Conservation (phyloP, 2,888 invertebrate genomes). For the Hermaeophaga mercurialis region DNA sequence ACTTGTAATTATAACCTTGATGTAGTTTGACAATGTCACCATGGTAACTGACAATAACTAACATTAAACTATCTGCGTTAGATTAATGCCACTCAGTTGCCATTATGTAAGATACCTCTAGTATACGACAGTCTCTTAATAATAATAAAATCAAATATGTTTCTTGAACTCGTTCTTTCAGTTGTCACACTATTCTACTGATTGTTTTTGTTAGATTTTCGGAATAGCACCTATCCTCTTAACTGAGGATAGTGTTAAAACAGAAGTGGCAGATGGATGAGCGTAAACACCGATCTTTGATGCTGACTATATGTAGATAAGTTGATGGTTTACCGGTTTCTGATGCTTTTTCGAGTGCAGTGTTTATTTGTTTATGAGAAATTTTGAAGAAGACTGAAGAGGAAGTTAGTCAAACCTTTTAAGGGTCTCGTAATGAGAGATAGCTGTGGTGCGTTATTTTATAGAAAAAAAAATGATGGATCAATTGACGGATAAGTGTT, state of each 20-base stretch:
- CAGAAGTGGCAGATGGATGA: neutral
- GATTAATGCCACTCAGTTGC: too few relatives aligned
- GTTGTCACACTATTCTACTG: too few relatives aligned
- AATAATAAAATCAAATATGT: too few relatives aligned
- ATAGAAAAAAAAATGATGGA: neutral
- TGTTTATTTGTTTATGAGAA: neutral
- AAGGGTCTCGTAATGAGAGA: neutral
- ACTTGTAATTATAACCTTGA: too few relatives aligned
- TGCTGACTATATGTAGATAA: neutral
- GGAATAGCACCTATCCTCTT: too few relatives aligned
- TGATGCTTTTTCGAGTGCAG: neutral
- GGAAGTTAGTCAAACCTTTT: neutral
- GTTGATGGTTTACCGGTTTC: neutral
- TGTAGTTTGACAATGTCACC: too few relatives aligned
- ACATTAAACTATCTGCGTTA: too few relatives aligned
- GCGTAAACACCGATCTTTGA: neutral
- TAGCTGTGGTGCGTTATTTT: neutral
- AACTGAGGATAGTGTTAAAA: neutral
- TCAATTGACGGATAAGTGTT: neutral
- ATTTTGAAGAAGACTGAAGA: neutral
- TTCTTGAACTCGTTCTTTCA: too few relatives aligned
- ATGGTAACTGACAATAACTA: too few relatives aligned
- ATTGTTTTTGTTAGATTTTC: too few relatives aligned
- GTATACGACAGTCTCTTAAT: too few relatives aligned
- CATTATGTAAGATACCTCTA: too few relatives aligned